Evolutionary conservation across 2,797 vertebrate genomes (phyloP), one percentile per base, ranked within the genome.

Genomic region (Enteromius radiatus): DNA sequence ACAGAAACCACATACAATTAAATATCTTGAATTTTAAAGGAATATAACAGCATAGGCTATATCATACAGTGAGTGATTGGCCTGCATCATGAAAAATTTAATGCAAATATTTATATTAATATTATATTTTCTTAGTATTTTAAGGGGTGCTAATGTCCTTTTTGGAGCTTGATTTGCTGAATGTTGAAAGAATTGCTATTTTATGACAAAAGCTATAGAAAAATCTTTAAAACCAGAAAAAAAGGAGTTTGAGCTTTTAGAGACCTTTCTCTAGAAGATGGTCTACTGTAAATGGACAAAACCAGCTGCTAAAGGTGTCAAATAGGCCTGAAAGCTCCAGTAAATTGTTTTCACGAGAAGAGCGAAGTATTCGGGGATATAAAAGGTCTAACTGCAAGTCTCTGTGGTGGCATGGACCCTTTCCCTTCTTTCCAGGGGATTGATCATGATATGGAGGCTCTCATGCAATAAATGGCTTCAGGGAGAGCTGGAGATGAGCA

Each of bases 391-490:
- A 63, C 70, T 68, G 26, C 76, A 45, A 68, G 28, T 23, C 36
- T 68, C 52, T 81, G 68, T 76, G 75, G 14, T 67, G 36, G 70
- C 36, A 64, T 49, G 12, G 36, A 68, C 49, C 52, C 65, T 76
- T 59, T 67, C 38, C 56, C 19, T 84, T 80, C 71, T 86, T 82
- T 84, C 83, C 76, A 80, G 64, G 73, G 88, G 89, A 90, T 87
- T 90, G 90, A 91, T 92, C 87, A 89, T 88, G 88, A 91, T 87
- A 86, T 80, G 84, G 86, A 89, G 61, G 89, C 91, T 92, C 87
- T 92, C 91, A 92, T 89, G 92, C 91, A 92, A 88, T 89, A 92
- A 93, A 93, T 92, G 88, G 88, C 80, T 68, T 87, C 82, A 82
- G 90, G 87, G 78, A 88, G n/a, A 87, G 87, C 86, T 88, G 17